Evolutionary conservation across 2,113 vertebrate species (phyloP).

Genomic region (Tetrax tetrax): DNA sequence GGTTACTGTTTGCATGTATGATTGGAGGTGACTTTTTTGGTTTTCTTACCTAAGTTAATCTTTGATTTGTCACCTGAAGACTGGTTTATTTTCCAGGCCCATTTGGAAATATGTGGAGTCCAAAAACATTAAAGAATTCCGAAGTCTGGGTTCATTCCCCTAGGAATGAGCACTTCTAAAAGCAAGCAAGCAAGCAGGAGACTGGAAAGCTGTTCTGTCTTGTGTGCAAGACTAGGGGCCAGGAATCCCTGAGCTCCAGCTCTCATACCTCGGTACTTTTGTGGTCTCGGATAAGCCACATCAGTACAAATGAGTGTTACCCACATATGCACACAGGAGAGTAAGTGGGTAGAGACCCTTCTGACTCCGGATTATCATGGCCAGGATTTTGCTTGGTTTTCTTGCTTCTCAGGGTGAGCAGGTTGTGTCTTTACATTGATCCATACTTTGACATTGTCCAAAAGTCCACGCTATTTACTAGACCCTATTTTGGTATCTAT

Average conservation of each 20-base stretch:
- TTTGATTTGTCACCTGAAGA: slow-evolving; percentile 11
- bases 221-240: not conserved
- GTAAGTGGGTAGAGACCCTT: not conserved
- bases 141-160: not conserved
- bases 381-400: not conserved
- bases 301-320: not conserved
- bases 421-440: not conserved
- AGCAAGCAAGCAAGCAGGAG: not conserved
- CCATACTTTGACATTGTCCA: not conserved
- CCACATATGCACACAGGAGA: rapidly evolving
- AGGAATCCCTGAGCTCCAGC: not conserved
- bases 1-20: not conserved
- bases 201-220: not conserved
- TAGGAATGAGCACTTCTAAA: not conserved
- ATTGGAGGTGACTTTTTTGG: not conserved
- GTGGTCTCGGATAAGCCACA: not conserved
- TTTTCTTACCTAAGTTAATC: slow-evolving; percentile 10
- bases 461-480: not conserved
- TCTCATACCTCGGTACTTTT: not conserved
- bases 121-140: not conserved
- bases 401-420: not conserved
- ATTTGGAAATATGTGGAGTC: not conserved
- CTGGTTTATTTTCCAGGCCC: slow-evolving; percentile 35
- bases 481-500: not conserved
- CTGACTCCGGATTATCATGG: rapidly evolving